Conservation (phyloP, 92 coral and sea anemone species). For the Palythoa grandis region DNA sequence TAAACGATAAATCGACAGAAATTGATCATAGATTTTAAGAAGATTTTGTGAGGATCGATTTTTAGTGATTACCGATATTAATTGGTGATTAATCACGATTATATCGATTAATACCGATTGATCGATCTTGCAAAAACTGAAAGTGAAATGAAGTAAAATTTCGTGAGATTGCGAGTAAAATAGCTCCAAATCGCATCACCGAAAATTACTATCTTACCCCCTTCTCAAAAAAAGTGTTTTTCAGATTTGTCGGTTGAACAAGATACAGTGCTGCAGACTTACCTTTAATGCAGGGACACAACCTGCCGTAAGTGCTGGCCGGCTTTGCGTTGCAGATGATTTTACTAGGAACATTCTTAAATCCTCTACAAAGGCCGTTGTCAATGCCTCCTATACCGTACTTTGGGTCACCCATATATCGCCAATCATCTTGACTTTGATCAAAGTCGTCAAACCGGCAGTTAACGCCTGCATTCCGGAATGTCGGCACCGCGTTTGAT, state of each 20-base stretch:
- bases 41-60: no score
- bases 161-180: no score
- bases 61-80: no score
- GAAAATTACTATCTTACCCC: background rate
- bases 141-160: no score
- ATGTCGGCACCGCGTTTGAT: slow-evolving; percentile 9
- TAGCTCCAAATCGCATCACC: no score
- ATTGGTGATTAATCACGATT: no score
- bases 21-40: no score
- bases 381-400: slow-evolving; percentile 19
- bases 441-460: background rate
- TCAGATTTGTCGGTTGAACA: background rate
- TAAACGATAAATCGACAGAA: no score
- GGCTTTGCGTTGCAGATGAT: background rate
- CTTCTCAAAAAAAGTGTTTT: background rate
- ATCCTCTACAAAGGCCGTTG: background rate
- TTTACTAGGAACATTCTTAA: background rate
- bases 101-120: background rate
- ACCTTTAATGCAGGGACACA: slow-evolving; percentile 11
- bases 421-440: background rate
- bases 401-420: background rate
- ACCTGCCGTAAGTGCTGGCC: background rate
- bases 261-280: background rate
- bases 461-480: background rate
- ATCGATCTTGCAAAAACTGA: no score